Evolutionary conservation across 2,113 vertebrate species (phyloP), one percentile per base, ranked within the genome.

Genomic region (Cercocebus atys): DNA sequence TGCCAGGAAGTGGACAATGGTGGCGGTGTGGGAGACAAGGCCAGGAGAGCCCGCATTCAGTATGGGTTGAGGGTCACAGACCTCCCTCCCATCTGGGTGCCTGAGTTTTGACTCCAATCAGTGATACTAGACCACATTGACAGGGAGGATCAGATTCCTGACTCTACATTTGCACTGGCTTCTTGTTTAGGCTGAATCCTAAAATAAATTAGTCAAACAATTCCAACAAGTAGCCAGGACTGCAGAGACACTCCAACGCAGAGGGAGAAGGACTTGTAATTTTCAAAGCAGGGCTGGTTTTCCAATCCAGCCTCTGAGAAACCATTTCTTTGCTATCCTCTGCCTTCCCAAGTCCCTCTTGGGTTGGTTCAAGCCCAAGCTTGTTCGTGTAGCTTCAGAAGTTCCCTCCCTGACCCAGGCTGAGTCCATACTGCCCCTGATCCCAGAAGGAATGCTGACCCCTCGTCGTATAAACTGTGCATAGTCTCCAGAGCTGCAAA

Each of bases 361-460:
- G n/a, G 88, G 82, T 61, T 3, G 38, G 50, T 75, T 83, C 2
- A 11, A 90, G 82, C 90, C 93, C 10, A 22, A 20, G 22, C 73
- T 88, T 76, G 73, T 83, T n/a, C 1, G 4, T 82, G 59, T 43
- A 70, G 78, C 75, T 83, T 94, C 57, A 20, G 40, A 76, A 27
- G 16, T 82, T 32, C 73, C 55, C n/a, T 94, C 85, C 64, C 45
- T 27, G 45, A 35, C 78, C 32, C 59, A 78, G 6, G 43, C 93
- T 45, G 81, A 83, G 43, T 57, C 89, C 68, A 35, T 27, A 38
- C 4, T 1, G 30, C 75, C 68, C 55, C 59, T 6, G 45, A 50
- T 43, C 95, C 81, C 45, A 72, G 64, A 93, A 84, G 73, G 88
- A 91, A 76, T 45, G 88, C 87, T 66, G 66, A 78, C 8, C 92